Percentiles rank a stretch among this genome's conserved stretches.
Evolutionary conservation across 2,888 invertebrate species (phyloP).

Genomic region (Lepidochitona cinerea): DNA sequence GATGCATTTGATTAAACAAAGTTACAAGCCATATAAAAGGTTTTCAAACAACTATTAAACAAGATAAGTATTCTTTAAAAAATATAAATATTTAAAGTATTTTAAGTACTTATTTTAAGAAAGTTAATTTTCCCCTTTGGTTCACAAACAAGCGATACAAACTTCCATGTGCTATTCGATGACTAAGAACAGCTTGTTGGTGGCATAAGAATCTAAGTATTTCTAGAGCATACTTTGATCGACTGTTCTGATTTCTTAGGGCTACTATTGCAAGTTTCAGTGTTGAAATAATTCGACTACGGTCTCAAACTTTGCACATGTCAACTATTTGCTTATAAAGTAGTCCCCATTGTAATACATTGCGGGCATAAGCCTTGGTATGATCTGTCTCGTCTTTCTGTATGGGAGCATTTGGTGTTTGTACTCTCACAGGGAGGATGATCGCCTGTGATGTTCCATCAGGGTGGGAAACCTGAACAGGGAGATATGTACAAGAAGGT

Average conservation of each 20-base stretch:
- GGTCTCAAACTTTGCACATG: background rate
- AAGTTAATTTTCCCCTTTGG: background rate
- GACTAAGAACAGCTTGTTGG: background rate
- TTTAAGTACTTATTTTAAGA: no score
- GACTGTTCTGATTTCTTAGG: background rate
- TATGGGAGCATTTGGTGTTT: background rate
- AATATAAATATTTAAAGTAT: no score
- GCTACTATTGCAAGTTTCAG: background rate
- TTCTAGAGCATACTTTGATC: background rate
- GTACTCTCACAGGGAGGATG: background rate
- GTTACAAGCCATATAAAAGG: no score
- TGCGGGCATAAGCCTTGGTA: background rate
- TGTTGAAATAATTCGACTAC: background rate
- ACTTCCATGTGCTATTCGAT: background rate
- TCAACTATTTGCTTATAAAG: background rate
- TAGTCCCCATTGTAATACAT: background rate
- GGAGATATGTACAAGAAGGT: background rate
- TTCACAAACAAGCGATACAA: background rate
- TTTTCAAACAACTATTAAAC: no score
- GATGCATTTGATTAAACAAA: no score
- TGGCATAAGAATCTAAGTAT: background rate
- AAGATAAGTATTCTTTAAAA: no score
- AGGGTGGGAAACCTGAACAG: background rate
- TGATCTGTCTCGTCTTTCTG: background rate
- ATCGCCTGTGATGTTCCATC: background rate